Percentiles rank a stretch among this genome's conserved stretches.
phyloP scores from a whole-genome alignment of 2,797 vertebrate genomes.

The Sphenopsis melanotis region DNA sequence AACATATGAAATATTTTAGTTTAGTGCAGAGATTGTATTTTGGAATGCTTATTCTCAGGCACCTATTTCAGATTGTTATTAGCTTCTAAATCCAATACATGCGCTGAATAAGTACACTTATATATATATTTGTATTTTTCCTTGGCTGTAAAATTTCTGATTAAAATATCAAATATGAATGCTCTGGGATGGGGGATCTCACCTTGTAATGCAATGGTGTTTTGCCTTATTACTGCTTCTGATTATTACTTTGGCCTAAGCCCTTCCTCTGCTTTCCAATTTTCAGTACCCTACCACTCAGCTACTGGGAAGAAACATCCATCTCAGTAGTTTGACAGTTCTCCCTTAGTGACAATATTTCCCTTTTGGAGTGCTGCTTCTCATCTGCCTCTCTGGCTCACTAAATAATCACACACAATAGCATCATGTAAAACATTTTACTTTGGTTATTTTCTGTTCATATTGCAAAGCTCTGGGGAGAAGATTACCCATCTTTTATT shows the following conservation, averaged over 20 bases:
- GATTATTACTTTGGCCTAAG: background rate
- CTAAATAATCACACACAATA: background rate
- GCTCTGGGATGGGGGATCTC: background rate
- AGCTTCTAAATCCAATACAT: background rate
- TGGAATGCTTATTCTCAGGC: background rate
- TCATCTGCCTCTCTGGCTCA: background rate
- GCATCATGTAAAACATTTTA: conserved; percentile 24
- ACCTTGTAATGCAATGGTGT: background rate
- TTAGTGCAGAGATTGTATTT: background rate
- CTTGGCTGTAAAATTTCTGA: background rate
- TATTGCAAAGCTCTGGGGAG: conserved; percentile 12
- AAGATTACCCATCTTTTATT: conserved; percentile 37
- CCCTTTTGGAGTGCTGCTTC: background rate
- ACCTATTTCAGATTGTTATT: background rate
- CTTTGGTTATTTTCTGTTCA: conserved; percentile 29
- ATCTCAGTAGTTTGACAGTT: background rate
- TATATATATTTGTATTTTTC: background rate
- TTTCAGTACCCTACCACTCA: background rate
- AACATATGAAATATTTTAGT: background rate
- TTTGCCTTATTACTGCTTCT: background rate
- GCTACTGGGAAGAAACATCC: background rate
- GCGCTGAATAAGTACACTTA: background rate
- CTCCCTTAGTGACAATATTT: background rate
- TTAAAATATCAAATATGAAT: background rate
- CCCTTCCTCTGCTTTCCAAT: background rate